Evolutionary conservation across 2,888 invertebrate genomes (phyloP), one percentile per base, ranked within the genome.

Genomic region (Phengaris arion): DNA sequence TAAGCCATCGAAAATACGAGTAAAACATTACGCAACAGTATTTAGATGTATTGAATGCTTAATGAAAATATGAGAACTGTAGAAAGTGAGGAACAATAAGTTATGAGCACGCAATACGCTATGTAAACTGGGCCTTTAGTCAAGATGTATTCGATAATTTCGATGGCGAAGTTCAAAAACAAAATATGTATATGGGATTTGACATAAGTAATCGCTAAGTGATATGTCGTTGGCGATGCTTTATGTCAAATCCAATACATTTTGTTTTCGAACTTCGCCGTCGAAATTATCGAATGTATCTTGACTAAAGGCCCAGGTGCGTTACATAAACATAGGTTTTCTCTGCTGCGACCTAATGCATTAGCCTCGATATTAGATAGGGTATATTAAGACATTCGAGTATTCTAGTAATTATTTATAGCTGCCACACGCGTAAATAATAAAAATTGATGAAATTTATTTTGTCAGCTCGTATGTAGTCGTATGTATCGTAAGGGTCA

Each of bases 11-110:
- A 15, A n/a, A 48, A 8, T 22, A 22, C 35, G 45, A 68, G 35
- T 35, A 35, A 35, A 35, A 48, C 69, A 48, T 69, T 48, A 48
- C n/a, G 46, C 15, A 69, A 48, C 12, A 69, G 12, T 45, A 48
- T 69, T 69, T 48, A 48, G 45, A 68, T n/a, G 69, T 46, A 69
- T 69, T 46, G 69, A 48, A 48, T 48, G 48, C 6, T 15, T 48
- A 48, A 69, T 48, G 48, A 69, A 12, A 48, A 69, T 48, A 48
- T 69, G 69, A 69, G 69, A 69, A 69, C 46, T 48, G 15, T 48
- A 48, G 69, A 69, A 69, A 69, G 69, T 69, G 69, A 48, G n/a
- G 69, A 69, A 69, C 69, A 69, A 69, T 69, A 59, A 59, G 69
- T 48, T 48, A 69, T 48, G n/a, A 48, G 69, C 69, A 69, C 69